Conservation (phyloP, 2,797 vertebrate species). For the Anguilla obscura region DNA sequence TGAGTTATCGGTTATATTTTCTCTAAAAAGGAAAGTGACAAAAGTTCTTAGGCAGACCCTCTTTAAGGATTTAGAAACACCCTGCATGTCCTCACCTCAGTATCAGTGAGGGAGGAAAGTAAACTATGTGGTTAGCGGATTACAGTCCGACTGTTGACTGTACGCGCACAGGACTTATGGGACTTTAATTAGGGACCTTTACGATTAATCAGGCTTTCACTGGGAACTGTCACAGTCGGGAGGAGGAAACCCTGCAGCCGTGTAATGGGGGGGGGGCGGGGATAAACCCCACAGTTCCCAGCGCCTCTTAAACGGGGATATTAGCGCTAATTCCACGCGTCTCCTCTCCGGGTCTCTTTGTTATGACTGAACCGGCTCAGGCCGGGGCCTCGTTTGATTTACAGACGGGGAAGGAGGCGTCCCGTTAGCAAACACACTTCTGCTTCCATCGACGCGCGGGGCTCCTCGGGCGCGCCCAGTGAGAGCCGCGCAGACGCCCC, state of each 20-base stretch:
- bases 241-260: conserved; percentile 53
- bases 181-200: conserved; percentile 11
- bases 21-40: not conserved
- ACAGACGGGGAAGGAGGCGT: not conserved
- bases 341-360: conserved; percentile 66
- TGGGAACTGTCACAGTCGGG: conserved; percentile 3
- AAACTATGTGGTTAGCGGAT: conserved; percentile 14
- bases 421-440: not conserved
- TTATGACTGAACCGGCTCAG: not conserved
- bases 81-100: not conserved
- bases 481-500: not conserved
- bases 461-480: not conserved
- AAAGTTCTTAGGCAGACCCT: not conserved
- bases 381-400: not conserved
- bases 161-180: conserved; percentile 12
- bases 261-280: conserved; percentile 51
- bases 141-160: not conserved
- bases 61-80: not conserved
- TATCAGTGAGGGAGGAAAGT: not conserved
- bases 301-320: conserved; percentile 49
- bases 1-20: not conserved
- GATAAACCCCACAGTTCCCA: conserved; percentile 56
- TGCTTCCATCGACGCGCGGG: not conserved
- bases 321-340: conserved; percentile 59
- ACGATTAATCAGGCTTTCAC: conserved; percentile 23